Evolutionary conservation across 2,113 vertebrate species (phyloP).

Genomic region (Ageneiosus marmoratus): DNA sequence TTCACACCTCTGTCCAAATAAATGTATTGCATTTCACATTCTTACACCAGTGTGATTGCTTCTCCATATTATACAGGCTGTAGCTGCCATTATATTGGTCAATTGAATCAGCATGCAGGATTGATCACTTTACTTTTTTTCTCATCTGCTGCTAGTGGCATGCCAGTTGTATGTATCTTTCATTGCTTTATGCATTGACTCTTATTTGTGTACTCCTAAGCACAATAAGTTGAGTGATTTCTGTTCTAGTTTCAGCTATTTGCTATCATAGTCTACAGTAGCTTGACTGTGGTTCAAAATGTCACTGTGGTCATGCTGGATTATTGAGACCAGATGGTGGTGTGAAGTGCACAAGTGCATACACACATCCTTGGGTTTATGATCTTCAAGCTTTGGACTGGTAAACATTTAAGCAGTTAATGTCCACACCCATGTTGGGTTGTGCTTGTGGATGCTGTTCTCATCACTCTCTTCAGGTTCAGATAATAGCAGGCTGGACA

Average conservation of each 20-base stretch:
- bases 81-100: not conserved
- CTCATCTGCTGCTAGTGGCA: not conserved
- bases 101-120: not conserved
- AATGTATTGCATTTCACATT: not conserved
- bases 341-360: not conserved
- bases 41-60: not conserved
- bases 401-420: not conserved
- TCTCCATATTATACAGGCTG: not conserved
- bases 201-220: not conserved
- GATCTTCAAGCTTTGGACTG: not conserved
- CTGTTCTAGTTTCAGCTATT: not conserved
- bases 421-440: slow-evolving; percentile 12
- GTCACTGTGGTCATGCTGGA: not conserved
- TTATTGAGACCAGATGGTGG: not conserved
- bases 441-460: not conserved
- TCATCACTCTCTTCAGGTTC: not conserved
- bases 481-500: not conserved
- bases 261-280: not conserved
- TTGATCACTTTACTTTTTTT: not conserved
- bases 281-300: not conserved
- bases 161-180: not conserved
- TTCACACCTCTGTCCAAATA: not conserved
- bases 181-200: not conserved
- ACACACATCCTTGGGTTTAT: not conserved
- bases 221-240: not conserved